These are phyloP conservation scores for Porites lobata DNA, from an alignment of 92 coral and sea anemone species.

Conservation along the genomic window DNA sequence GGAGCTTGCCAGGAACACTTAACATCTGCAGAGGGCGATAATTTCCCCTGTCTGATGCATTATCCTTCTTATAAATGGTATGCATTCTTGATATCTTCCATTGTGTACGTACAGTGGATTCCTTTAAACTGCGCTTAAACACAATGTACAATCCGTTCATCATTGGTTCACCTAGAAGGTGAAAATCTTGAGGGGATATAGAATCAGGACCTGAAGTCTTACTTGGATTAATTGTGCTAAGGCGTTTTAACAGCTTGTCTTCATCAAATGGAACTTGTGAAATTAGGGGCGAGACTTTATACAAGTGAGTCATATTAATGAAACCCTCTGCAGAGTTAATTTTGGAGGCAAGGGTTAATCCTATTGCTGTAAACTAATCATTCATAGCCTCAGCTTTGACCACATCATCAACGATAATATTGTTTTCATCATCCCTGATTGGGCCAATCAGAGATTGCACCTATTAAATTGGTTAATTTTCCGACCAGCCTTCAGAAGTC, in stretches of 20 bases:
- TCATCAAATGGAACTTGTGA: slow-evolving; percentile 39
- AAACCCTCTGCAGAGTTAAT: slow-evolving; percentile 29
- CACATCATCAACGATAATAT: slow-evolving; percentile 27
- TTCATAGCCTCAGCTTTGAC: slow-evolving; percentile 62
- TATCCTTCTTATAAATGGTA: slow-evolving; percentile 67
- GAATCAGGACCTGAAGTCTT: slow-evolving; percentile 66
- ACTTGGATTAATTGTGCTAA: slow-evolving; percentile 58
- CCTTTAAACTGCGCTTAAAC: slow-evolving; percentile 44
- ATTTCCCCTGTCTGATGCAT: slow-evolving; percentile 49
- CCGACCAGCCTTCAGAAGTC: slow-evolving; percentile 63
- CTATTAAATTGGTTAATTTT: slow-evolving; percentile 33
- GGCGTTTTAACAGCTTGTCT: slow-evolving; percentile 10
- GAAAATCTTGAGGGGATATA: slow-evolving; percentile 59
- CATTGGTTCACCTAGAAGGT: slow-evolving; percentile 47
- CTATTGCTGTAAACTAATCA: slow-evolving; percentile 42
- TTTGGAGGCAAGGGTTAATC: slow-evolving; percentile 53
- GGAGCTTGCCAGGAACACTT: slow-evolving; percentile 69
- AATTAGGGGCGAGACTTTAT: slow-evolving; percentile 52
- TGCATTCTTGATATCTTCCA: slow-evolving; percentile 76
- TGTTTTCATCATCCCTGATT: slow-evolving; percentile 52
- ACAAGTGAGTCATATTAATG: not conserved
- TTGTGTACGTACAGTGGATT: slow-evolving; percentile 45
- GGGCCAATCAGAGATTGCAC: slow-evolving; percentile 53
- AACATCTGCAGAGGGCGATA: slow-evolving; percentile 71
- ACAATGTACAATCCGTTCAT: slow-evolving; percentile 43